A percentile compares a stretch with the other conserved stretches of the same genome.
Conservation (phyloP, 2,797 vertebrate genomes). For the Dipus sagitta region DNA sequence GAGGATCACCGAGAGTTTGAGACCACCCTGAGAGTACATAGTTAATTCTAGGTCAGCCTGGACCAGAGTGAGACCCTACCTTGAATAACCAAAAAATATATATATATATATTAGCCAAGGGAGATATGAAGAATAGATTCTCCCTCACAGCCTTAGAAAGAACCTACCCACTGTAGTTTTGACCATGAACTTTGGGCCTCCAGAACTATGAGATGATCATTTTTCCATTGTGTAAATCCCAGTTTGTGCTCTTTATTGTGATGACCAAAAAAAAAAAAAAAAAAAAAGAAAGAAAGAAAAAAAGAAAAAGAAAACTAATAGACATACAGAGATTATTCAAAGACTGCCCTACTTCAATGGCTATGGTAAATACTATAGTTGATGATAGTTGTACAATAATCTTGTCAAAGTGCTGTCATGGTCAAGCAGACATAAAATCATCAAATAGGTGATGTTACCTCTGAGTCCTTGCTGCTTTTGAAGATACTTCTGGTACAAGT, state of each 20-base stretch:
- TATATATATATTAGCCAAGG: too few species aligned
- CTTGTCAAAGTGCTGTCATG: not conserved
- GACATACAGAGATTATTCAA: not conserved
- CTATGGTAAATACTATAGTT: not conserved
- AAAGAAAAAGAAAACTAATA: not conserved
- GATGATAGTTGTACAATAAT: not conserved
- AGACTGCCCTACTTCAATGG: not conserved
- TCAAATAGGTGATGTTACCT: conserved; percentile 5
- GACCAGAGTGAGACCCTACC: too few species aligned
- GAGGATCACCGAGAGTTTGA: too few species aligned
- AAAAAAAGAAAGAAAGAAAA: not conserved
- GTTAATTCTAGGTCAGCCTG: too few species aligned
- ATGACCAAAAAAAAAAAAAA: not conserved
- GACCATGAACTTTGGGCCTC: not conserved
- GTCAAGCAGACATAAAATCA: conserved; percentile 43
- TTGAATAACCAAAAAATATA: too few species aligned
- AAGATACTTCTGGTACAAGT: not conserved
- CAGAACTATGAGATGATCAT: not conserved
- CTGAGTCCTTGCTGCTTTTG: not conserved
- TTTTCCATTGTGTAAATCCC: not conserved
- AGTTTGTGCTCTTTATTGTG: not conserved
- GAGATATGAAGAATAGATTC: not conserved
- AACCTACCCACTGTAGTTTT: not conserved
- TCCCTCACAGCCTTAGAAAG: not conserved
- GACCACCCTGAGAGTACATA: too few species aligned